These are phyloP conservation scores for Temnothorax nylanderi DNA, from an alignment of 1,140 invertebrate species.

Conservation along the genomic window DNA sequence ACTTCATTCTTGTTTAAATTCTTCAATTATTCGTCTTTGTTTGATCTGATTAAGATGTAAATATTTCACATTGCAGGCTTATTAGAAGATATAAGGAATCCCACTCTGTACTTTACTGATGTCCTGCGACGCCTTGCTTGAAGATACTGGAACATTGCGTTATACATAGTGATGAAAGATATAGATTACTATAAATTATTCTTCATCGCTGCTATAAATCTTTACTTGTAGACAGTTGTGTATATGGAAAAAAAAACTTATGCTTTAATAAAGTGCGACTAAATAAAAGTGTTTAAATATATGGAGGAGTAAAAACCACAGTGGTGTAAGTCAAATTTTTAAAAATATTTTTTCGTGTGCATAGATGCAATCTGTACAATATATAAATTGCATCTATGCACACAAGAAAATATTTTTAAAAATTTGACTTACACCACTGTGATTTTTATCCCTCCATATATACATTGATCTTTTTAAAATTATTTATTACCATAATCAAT, in stretches of 20 bases:
- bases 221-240: constrained; percentile 71
- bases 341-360: too few relatives aligned
- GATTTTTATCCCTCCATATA: too few relatives aligned
- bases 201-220: constrained; percentile 63
- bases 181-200: constrained; percentile 62
- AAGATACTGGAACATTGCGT: constrained; percentile 63
- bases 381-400: too few relatives aligned
- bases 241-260: constrained; percentile 70
- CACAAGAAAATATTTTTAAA: too few relatives aligned
- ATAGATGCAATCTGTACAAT: too few relatives aligned
- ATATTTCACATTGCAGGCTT: constrained; percentile 86
- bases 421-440: too few relatives aligned
- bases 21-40: constrained; percentile 52
- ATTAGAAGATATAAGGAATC: constrained; percentile 87
- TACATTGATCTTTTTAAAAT: neutral
- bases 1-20: constrained; percentile 26
- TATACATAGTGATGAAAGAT: constrained; percentile 50
- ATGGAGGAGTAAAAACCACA: too few relatives aligned
- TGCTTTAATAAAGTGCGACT: constrained; percentile 77
- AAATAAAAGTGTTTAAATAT: constrained; percentile 32
- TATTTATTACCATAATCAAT: neutral
- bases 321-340: too few relatives aligned
- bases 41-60: constrained; percentile 17
- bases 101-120: constrained; percentile 87
- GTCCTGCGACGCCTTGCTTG: constrained; percentile 82